Base-by-base conservation (phyloP, 2,888 invertebrate genomes). In the Pachliopta kotzebuea region DNA sequence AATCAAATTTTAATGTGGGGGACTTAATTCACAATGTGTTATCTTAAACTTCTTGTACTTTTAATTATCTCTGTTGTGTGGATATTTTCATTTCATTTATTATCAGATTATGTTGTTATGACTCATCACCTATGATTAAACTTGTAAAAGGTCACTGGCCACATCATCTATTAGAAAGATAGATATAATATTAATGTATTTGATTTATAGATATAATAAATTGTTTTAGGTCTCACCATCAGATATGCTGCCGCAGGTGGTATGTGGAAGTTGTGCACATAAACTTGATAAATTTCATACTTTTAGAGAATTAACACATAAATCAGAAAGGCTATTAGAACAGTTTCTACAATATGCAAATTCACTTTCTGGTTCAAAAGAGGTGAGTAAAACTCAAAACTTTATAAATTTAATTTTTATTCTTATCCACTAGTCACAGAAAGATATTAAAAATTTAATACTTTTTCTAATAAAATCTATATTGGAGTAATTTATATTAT, bases 281-380 rank as follows among this genome's bases (percentile, higher is more conserved):
- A 96, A 96, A 82, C 92, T 96, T 76, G 95, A 96, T 82, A 94
- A 94, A 68, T 93, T 96, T 75, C 94, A 95, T 85, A 95, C 94
- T 76, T 96, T 96, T 92, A 94, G 95, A 84, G 95, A 95, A 80
- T 92, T 94, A 72, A 95, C 96, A 78, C 94, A 94, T 75, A 95
- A 95, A 85, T 94, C 96, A 56, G 95, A 96, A 85, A 92, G 93
- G 76, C 93, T 95, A 73, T 92, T 96, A 80, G 94, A 95, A 87
- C 94, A 95, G 87, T 96, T 95, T 92, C 88, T 96, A 77, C 93
- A 94, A 75, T 95, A 94, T 88, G 94, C 96, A 67, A 94, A 94
- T 85, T 94, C 94, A 83, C 90, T 93, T 72, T 92, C 90, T 80
- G 94, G 94, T 79, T 93, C 92, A 77, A 86, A 90, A 83, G 92